Evolutionary conservation across 35 echinoderm and acorn worm genomes (phyloP).

Genomic region (Ptychodera flava): DNA sequence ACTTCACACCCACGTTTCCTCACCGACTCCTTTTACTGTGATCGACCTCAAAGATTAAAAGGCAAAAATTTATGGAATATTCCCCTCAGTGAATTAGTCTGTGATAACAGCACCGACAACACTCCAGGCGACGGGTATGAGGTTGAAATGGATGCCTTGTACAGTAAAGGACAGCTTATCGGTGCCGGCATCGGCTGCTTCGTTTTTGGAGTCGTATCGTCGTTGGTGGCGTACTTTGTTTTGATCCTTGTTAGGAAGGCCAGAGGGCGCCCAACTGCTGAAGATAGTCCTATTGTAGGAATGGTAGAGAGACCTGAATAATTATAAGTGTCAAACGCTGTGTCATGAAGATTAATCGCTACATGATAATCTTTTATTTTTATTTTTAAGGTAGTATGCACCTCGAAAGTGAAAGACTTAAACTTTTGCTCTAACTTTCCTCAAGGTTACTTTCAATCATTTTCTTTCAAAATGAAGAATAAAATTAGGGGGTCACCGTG

Average conservation of each 20-base stretch:
- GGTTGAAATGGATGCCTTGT: neutral
- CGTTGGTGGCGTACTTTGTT: neutral
- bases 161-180: neutral
- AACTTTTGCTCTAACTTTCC: too few species aligned
- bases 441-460: too few species aligned
- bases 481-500: too few species aligned
- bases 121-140: neutral
- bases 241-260: neutral
- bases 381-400: too few species aligned
- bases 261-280: neutral
- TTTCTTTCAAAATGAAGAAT: too few species aligned
- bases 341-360: too few species aligned
- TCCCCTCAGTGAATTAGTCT: neutral
- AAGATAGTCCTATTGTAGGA: neutral
- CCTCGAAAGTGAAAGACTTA: too few species aligned
- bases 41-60: neutral
- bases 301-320: too few species aligned
- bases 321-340: too few species aligned
- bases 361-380: too few species aligned
- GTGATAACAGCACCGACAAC: neutral
- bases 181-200: neutral
- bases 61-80: neutral
- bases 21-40: neutral
- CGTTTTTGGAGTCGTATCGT: neutral
- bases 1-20: neutral